Conservation (phyloP, 2,113 vertebrate species). For the Aptenodytes patagonicus region DNA sequence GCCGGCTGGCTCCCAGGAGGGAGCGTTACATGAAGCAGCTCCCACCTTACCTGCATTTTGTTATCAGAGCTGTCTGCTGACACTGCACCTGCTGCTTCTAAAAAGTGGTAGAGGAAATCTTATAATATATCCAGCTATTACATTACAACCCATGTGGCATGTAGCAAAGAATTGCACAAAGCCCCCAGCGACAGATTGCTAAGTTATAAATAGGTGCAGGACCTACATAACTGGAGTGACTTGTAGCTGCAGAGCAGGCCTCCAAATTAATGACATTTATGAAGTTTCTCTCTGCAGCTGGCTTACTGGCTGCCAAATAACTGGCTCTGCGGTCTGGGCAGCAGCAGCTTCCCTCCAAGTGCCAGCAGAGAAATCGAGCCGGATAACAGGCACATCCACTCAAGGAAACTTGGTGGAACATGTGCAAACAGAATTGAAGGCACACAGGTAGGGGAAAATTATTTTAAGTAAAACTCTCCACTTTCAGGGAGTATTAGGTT, state of each 20-base stretch:
- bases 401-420: background rate
- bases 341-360: background rate
- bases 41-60: slow-evolving; percentile 30
- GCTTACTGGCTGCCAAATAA: background rate
- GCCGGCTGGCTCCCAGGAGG: background rate
- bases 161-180: slow-evolving; percentile 50
- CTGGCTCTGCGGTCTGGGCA: background rate
- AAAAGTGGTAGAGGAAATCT: slow-evolving; percentile 53
- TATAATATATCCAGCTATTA: slow-evolving; percentile 52
- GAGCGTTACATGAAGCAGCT: background rate
- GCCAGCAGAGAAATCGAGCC: background rate
- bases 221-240: slow-evolving; percentile 53
- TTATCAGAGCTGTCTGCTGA: slow-evolving; percentile 29
- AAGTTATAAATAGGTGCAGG: slow-evolving; percentile 66
- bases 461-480: background rate
- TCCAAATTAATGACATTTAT: slow-evolving; percentile 61
- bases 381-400: background rate
- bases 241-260: slow-evolving; percentile 24
- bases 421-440: background rate
- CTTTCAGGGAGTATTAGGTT: background rate
- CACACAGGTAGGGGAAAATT: background rate
- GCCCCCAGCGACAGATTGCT: slow-evolving; percentile 51
- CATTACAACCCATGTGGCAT: slow-evolving; percentile 55
- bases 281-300: slow-evolving; percentile 48
- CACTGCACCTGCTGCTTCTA: slow-evolving; percentile 48